A percentile compares a stretch with the other conserved stretches of the same genome.
Conservation (phyloP, 1,140 invertebrate genomes). For the Danaus plexippus region DNA sequence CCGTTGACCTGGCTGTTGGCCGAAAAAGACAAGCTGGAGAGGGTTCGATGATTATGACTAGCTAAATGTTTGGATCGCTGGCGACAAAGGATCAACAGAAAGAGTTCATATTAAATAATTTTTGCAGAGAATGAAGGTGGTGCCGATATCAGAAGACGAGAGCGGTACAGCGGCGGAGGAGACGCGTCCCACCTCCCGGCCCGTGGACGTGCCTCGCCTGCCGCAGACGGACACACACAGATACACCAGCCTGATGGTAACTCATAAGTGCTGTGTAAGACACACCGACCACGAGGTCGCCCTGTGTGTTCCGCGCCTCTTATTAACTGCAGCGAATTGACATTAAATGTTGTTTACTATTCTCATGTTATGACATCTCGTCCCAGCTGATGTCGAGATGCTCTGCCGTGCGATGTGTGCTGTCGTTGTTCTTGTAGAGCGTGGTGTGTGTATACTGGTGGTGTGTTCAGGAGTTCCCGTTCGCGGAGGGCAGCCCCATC, state of each 20-base stretch:
- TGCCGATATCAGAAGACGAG: constrained; percentile 29
- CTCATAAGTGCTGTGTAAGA: too few relatives aligned
- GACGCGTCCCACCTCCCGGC: constrained; percentile 24
- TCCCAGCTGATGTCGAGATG: background rate
- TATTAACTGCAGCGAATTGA: too few relatives aligned
- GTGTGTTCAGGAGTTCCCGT: constrained; percentile 49
- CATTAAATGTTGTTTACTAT: too few relatives aligned
- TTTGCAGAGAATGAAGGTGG: constrained; percentile 37
- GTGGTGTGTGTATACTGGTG: constrained; percentile 2
- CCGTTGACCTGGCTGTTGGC: constrained; percentile 53
- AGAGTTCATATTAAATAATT: too few relatives aligned
- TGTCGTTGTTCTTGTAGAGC: background rate
- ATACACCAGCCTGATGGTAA: constrained; percentile 50
- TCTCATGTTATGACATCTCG: too few relatives aligned
- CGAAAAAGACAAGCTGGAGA: constrained; percentile 53
- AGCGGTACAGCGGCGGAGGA: constrained; percentile 16
- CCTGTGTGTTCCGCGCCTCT: too few relatives aligned
- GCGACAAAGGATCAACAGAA: too few relatives aligned
- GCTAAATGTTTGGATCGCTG: background rate
- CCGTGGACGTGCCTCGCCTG: constrained; percentile 44
- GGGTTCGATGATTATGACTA: constrained; percentile 18
- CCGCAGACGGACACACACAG: constrained; percentile 29
- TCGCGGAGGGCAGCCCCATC: constrained; percentile 60
- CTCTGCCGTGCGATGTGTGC: background rate
- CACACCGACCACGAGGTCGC: too few relatives aligned